Percentiles rank a stretch among this genome's conserved stretches.
These are phyloP conservation scores for Eulemur macaco DNA, from an alignment of 2,113 vertebrate species.

Conservation along the genomic window DNA sequence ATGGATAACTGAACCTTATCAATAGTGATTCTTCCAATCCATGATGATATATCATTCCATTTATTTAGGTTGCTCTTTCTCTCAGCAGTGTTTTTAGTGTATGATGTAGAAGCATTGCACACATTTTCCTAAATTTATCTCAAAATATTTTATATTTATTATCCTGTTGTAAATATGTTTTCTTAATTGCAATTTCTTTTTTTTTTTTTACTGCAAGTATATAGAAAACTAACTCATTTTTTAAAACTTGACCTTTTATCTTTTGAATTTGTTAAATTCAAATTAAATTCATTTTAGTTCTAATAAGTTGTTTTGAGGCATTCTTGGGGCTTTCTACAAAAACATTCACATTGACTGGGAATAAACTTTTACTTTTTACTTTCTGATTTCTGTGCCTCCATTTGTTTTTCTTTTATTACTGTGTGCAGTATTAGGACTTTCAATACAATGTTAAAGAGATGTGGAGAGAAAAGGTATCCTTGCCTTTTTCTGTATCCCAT, in stretches of 20 bases:
- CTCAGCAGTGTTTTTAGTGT: background rate
- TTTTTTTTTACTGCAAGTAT: background rate
- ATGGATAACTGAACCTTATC: background rate
- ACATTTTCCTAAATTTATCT: background rate
- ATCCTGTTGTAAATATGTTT: background rate
- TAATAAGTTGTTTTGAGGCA: background rate
- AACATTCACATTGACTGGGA: background rate
- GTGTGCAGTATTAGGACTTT: background rate
- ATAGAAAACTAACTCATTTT: background rate
- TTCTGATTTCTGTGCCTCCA: background rate
- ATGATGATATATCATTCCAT: background rate
- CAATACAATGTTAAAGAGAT: background rate
- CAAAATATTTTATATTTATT: background rate
- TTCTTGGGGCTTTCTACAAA: background rate
- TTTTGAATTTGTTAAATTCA: slow-evolving; percentile 20
- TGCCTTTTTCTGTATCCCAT: background rate
- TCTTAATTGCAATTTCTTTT: background rate
- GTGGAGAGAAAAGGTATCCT: background rate
- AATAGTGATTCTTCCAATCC: background rate
- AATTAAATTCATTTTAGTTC: background rate
- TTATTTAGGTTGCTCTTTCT: background rate
- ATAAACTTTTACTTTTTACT: background rate
- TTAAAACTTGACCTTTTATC: background rate
- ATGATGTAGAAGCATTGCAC: background rate
- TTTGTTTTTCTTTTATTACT: background rate